These are phyloP conservation scores for Excalfactoria chinensis DNA, from an alignment of 2,113 vertebrate species.

Conservation along the genomic window DNA sequence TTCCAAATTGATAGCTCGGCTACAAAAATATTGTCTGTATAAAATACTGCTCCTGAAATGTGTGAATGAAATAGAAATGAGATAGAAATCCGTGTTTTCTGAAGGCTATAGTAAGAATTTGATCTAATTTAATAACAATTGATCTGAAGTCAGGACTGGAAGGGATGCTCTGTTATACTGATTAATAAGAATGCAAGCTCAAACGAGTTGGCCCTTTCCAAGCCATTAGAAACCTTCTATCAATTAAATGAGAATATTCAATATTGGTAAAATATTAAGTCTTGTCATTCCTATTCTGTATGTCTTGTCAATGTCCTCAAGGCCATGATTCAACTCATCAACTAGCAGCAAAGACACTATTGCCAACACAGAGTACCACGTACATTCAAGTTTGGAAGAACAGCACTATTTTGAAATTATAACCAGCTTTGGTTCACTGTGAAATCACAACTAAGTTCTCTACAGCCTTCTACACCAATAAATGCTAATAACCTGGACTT, in stretches of 20 bases:
- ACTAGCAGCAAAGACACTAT: neutral
- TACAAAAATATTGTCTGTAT: neutral
- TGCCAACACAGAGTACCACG: neutral
- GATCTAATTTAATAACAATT: neutral
- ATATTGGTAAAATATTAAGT: neutral
- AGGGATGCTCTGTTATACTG: neutral
- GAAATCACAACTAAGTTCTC: neutral
- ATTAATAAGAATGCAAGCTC: neutral
- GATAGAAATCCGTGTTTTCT: neutral
- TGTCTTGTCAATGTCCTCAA: neutral
- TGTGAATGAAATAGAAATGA: neutral
- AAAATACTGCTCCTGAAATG: neutral
- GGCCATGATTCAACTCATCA: neutral
- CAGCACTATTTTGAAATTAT: neutral
- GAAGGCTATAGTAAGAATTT: neutral
- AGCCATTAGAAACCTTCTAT: neutral
- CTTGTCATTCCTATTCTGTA: neutral
- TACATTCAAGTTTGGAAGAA: neutral
- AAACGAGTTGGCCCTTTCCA: neutral
- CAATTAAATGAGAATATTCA: neutral
- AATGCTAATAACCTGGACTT: neutral
- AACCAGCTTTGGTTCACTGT: neutral
- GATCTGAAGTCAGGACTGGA: neutral
- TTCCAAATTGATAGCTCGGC: neutral
- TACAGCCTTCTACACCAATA: neutral